phyloP scores from a whole-genome alignment of 1,140 invertebrate genomes.

The Diorhabda carinulata region DNA sequence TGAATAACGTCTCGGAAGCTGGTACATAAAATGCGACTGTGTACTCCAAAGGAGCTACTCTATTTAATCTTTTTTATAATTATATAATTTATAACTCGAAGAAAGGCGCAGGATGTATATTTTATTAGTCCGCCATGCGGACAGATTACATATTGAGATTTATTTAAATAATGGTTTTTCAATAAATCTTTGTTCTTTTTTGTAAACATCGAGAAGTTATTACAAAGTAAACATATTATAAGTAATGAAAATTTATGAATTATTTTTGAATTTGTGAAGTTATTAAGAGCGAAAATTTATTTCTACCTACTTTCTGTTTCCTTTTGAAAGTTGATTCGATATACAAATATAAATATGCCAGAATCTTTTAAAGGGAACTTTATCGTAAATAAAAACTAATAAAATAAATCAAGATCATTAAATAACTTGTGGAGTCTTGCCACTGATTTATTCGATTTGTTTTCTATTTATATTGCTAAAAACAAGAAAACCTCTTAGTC shows the following conservation, averaged over 20 bases:
- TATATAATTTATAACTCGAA: conserved; percentile 14
- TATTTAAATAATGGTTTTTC: conserved; percentile 12
- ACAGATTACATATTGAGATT: conserved; percentile 10
- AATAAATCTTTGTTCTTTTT: conserved; percentile 8
- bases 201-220: conserved; percentile 10
- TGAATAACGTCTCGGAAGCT: neutral
- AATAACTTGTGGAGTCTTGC: too few species aligned
- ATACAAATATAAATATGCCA: too few species aligned
- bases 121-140: conserved; percentile 10
- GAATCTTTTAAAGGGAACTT: too few species aligned
- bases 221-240: neutral
- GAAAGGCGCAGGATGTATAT: conserved; percentile 16
- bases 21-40: conserved; percentile 6
- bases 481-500: too few species aligned
- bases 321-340: neutral
- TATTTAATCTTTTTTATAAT: conserved; percentile 9
- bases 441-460: too few species aligned
- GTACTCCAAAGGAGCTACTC: conserved; percentile 6
- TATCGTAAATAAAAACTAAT: too few species aligned
- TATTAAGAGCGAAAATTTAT: neutral
- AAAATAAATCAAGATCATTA: too few species aligned
- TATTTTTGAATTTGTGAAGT: conserved; percentile 2
- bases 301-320: neutral
- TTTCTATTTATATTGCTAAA: too few species aligned
- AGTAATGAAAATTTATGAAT: conserved; percentile 9